Evolutionary conservation across 2,797 vertebrate species (phyloP).

Genomic region (Hydrolagus colliei): DNA sequence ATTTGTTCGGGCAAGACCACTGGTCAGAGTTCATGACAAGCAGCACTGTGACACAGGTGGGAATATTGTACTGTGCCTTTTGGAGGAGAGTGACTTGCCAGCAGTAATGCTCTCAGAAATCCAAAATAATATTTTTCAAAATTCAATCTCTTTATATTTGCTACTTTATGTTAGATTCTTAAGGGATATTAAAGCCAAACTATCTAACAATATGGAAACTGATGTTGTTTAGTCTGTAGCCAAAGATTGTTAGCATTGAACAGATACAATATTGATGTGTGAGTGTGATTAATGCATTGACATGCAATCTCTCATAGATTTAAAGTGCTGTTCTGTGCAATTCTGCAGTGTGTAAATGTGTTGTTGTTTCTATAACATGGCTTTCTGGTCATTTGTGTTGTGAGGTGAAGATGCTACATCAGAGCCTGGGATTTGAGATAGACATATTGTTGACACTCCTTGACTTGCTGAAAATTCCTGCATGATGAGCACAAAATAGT

Average conservation of each 20-base stretch:
- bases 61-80: background rate
- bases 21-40: background rate
- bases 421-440: background rate
- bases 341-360: conserved; percentile 11
- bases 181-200: background rate
- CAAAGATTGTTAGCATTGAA: background rate
- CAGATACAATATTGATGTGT: background rate
- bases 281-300: background rate
- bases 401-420: conserved; percentile 3
- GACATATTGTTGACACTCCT: too few relatives aligned
- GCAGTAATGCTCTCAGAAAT: background rate
- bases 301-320: conserved; percentile 1
- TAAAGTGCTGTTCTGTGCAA: conserved; percentile 23
- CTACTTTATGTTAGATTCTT: background rate
- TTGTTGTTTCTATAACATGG: background rate
- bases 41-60: background rate
- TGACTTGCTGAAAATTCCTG: background rate
- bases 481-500: conserved; percentile 13
- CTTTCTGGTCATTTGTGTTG: conserved; percentile 15
- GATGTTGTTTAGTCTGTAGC: too few relatives aligned
- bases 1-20: too few relatives aligned
- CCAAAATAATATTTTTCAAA: conserved; percentile 1
- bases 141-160: background rate
- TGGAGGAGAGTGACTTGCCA: background rate
- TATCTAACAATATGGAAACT: background rate